Conservation (phyloP, 2,888 invertebrate genomes). For the Platycnemis pennipes region DNA sequence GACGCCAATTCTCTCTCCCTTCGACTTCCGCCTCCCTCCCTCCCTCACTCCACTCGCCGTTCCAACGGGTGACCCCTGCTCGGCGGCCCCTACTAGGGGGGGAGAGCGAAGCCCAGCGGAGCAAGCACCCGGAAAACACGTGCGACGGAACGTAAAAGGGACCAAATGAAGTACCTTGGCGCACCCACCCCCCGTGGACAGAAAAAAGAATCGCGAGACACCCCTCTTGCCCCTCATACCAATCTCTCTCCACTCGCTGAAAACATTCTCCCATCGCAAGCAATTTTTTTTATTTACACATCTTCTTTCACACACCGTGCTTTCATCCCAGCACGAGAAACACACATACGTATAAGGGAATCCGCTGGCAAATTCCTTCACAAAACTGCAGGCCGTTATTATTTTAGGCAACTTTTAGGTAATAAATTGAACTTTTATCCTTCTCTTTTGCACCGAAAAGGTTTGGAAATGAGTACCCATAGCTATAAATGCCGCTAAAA, state of each 20-base stretch:
- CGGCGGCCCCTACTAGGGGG: not conserved
- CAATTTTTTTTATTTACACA: too few relatives aligned
- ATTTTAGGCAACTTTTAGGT: too few relatives aligned
- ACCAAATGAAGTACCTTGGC: constrained; percentile 56
- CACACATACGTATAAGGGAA: too few relatives aligned
- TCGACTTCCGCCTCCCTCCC: not conserved
- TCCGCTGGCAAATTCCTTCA: too few relatives aligned
- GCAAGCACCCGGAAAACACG: constrained; percentile 56
- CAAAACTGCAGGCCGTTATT: too few relatives aligned
- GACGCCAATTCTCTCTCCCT: not conserved
- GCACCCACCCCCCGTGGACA: not conserved
- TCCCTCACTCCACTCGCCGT: not conserved
- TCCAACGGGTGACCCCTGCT: not conserved
- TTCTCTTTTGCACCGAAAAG: too few relatives aligned
- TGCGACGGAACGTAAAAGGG: constrained; percentile 37
- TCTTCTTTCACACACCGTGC: too few relatives aligned
- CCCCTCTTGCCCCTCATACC: not conserved
- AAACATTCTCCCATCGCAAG: not conserved
- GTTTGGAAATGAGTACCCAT: too few relatives aligned
- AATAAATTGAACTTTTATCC: too few relatives aligned
- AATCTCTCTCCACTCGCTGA: not conserved
- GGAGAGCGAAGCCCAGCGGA: not conserved
- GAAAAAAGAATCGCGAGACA: not conserved
- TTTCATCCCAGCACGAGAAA: too few relatives aligned
- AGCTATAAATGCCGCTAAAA: too few relatives aligned